phyloP scores from a whole-genome alignment of 2,797 vertebrate genomes.

The Amphiprion clarkii region DNA sequence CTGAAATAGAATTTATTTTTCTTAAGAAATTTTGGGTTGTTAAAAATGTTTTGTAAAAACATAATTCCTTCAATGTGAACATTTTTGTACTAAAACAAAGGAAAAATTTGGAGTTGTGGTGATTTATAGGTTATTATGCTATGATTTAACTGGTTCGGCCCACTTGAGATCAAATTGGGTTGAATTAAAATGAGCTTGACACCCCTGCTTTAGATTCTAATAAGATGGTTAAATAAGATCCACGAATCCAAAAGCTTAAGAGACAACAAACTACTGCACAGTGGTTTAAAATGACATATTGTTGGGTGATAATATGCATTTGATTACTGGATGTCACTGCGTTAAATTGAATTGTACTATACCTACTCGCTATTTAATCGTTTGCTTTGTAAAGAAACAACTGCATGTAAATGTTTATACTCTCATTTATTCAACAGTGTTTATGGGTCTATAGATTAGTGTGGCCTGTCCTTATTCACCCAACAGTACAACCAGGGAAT shows the following conservation, averaged over 20 bases:
- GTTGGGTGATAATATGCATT: background rate
- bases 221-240: background rate
- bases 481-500: constrained; percentile 43
- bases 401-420: constrained; percentile 1
- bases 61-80: too few relatives aligned
- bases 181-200: too few relatives aligned
- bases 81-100: too few relatives aligned
- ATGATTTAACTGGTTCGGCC: too few relatives aligned
- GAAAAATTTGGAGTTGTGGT: too few relatives aligned
- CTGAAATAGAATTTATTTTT: too few relatives aligned
- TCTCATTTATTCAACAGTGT: constrained; percentile 38
- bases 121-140: too few relatives aligned
- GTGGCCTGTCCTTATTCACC: constrained; percentile 44
- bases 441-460: constrained; percentile 49
- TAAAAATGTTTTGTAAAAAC: too few relatives aligned
- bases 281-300: background rate
- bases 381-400: background rate
- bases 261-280: background rate
- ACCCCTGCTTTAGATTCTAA: too few relatives aligned
- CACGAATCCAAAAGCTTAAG: background rate
- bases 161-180: too few relatives aligned
- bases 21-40: too few relatives aligned
- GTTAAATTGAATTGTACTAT: background rate
- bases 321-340: background rate
- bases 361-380: background rate